Conservation (phyloP, 2,113 vertebrate species). For the Myrmecobius fasciatus region DNA sequence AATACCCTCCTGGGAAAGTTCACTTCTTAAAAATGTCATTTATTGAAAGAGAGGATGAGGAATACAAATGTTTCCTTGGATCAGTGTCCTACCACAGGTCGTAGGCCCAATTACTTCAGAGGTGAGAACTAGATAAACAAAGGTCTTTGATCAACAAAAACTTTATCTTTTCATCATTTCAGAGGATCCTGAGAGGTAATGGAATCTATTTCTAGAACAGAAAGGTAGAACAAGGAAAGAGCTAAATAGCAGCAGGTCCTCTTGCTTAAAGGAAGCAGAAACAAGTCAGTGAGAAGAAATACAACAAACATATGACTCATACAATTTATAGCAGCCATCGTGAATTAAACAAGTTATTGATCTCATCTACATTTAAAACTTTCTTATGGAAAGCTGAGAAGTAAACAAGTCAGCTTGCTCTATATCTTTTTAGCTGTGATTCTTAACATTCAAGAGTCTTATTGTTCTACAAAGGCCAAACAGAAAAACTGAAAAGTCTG, state of each 20-base stretch:
- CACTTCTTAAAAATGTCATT: not conserved
- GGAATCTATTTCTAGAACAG: not conserved
- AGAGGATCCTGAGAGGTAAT: not conserved
- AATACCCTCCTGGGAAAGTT: not conserved
- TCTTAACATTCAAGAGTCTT: not conserved
- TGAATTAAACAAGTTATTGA: conserved; percentile 83
- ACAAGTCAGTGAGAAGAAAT: conserved; percentile 81
- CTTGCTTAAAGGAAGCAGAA: conserved; percentile 81
- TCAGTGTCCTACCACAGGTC: not conserved
- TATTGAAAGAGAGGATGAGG: not conserved
- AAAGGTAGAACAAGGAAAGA: not conserved
- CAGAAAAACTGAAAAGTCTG: not conserved
- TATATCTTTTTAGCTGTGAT: not conserved
- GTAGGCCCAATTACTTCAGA: not conserved
- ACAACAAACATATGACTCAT: conserved; percentile 83
- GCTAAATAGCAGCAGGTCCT: not conserved
- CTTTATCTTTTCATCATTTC: not conserved
- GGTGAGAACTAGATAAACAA: not conserved
- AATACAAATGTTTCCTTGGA: not conserved
- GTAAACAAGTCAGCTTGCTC: conserved; percentile 38
- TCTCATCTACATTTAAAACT: conserved; percentile 11
- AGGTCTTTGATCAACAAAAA: not conserved
- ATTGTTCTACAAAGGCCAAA: not conserved
- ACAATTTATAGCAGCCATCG: conserved; percentile 82
- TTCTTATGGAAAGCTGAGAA: conserved; percentile 40